Conservation (phyloP, 2,113 vertebrate genomes). For the Tragelaphus imberbis region DNA sequence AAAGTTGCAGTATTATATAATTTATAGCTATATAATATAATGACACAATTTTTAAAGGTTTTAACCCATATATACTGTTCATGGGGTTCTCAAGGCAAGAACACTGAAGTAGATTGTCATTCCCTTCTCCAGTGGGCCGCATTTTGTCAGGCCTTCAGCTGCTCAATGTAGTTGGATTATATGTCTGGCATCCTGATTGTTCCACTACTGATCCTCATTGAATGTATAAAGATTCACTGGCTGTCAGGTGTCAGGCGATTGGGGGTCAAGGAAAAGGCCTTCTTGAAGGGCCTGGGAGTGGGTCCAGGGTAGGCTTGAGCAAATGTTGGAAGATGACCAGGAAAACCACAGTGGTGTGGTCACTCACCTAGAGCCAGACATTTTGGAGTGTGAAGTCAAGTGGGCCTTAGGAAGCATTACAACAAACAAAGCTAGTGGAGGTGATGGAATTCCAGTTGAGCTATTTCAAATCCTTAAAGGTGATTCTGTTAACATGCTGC, state of each 20-base stretch:
- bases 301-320: not conserved
- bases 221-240: not conserved
- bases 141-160: not conserved
- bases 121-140: not conserved
- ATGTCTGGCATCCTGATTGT: not conserved
- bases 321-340: not conserved
- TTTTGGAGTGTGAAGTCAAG: not conserved
- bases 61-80: not conserved
- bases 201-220: not conserved
- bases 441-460: not conserved
- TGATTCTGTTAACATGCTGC: not conserved
- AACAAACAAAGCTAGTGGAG: not conserved
- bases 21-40: not conserved
- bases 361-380: not conserved
- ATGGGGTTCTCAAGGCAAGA: not conserved
- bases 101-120: not conserved
- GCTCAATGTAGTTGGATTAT: not conserved
- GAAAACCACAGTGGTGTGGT: not conserved
- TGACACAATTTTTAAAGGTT: not conserved
- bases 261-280: not conserved
- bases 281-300: not conserved
- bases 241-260: fast-evolving
- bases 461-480: not conserved
- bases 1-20: not conserved
- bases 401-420: not conserved